Evolutionary conservation across 2,113 vertebrate species (phyloP).

Genomic region (Poicephalus meyeri): DNA sequence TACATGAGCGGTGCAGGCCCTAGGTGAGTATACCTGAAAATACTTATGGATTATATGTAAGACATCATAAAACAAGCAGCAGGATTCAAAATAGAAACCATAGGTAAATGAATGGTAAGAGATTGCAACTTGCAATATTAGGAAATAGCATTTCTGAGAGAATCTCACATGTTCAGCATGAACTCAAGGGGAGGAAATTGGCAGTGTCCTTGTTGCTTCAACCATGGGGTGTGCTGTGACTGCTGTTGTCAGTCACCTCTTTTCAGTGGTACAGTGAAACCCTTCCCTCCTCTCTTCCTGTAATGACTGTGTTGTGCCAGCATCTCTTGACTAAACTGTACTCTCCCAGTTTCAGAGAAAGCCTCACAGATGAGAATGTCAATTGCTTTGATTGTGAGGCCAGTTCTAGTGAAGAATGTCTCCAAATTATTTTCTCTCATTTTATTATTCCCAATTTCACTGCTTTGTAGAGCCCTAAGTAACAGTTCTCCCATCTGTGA

Average conservation of each 20-base stretch:
- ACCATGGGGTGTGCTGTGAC: background rate
- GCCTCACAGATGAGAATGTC: background rate
- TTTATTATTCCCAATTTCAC: background rate
- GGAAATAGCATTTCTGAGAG: background rate
- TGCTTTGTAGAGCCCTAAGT: background rate
- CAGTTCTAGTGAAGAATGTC: background rate
- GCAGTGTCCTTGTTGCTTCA: background rate
- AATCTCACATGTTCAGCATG: background rate
- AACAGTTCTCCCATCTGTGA: background rate
- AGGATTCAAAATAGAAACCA: background rate
- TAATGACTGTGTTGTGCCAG: background rate
- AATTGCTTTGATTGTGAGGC: background rate
- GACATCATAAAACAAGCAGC: background rate
- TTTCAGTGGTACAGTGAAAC: background rate
- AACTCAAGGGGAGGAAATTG: background rate
- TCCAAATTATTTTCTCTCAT: background rate
- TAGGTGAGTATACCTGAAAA: background rate
- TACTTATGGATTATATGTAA: background rate
- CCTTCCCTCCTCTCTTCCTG: background rate
- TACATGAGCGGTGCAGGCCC: accelerated
- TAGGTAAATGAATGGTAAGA: background rate
- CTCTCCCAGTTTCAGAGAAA: background rate
- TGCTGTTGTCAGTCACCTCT: background rate
- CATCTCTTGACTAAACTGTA: background rate
- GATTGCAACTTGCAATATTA: background rate